Evolutionary conservation across 2,113 vertebrate genomes (phyloP).

Genomic region (Prolemur simus): DNA sequence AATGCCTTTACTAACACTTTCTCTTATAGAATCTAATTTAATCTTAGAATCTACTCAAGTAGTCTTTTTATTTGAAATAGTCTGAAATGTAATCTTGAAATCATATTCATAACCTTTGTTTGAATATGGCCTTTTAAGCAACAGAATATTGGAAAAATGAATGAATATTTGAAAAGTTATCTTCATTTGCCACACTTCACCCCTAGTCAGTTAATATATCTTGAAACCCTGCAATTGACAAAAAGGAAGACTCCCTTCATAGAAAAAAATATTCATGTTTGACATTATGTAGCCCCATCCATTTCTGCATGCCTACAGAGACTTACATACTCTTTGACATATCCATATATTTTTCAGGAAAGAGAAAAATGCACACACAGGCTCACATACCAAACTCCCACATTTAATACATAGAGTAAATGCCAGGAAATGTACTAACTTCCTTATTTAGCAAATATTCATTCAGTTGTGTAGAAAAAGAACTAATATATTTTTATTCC

Average conservation of each 20-base stretch:
- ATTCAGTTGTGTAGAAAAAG: neutral
- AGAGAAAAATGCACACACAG: neutral
- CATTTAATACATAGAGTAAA: neutral
- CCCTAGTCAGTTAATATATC: neutral
- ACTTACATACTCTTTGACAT: neutral
- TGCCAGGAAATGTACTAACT: neutral
- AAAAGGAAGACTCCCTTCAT: neutral
- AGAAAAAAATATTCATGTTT: neutral
- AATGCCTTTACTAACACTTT: neutral
- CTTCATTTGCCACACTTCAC: neutral
- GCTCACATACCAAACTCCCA: neutral
- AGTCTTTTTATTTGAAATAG: neutral
- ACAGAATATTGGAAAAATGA: neutral
- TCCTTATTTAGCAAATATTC: neutral
- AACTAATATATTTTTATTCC: neutral
- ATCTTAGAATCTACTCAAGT: neutral
- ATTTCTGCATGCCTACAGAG: neutral
- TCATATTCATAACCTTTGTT: neutral
- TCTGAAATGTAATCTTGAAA: neutral
- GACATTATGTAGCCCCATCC: neutral
- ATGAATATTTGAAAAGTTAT: neutral
- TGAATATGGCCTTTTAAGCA: neutral
- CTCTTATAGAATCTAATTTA: neutral
- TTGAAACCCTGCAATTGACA: neutral
- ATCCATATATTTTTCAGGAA: neutral